Percentiles rank a stretch among this genome's conserved stretches.
phyloP scores from a whole-genome alignment of 2,113 vertebrate genomes.

The Leptosomus discolor region DNA sequence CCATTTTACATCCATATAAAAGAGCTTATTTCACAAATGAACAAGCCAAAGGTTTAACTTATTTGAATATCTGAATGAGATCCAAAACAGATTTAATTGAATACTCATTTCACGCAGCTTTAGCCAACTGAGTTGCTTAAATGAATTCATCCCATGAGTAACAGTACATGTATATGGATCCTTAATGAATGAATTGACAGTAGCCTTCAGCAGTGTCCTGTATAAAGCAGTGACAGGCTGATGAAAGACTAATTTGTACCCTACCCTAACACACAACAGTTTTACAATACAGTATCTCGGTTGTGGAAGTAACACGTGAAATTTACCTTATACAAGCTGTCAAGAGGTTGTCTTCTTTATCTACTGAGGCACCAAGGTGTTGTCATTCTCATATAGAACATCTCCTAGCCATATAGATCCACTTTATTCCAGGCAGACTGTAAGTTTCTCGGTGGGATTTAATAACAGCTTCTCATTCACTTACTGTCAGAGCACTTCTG shows the following conservation, averaged over 20 bases:
- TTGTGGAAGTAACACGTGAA: neutral
- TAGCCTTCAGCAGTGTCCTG: neutral
- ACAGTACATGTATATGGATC: neutral
- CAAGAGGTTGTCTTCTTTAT: neutral
- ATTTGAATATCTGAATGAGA: constrained; percentile 58
- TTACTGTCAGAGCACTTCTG: neutral
- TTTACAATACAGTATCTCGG: neutral
- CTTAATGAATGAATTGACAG: neutral
- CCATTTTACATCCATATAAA: constrained; percentile 47
- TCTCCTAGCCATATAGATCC: neutral
- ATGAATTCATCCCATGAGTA: constrained; percentile 5
- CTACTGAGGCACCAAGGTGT: neutral
- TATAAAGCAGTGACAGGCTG: neutral
- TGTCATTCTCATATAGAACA: neutral
- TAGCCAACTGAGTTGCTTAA: constrained; percentile 27
- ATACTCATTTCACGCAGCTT: constrained; percentile 16
- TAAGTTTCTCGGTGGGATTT: neutral
- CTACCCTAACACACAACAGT: neutral
- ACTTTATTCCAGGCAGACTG: neutral
- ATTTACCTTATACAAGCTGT: neutral
- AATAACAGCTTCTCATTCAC: neutral
- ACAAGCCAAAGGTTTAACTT: constrained; percentile 43
- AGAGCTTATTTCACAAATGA: constrained; percentile 65
- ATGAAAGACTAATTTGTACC: neutral
- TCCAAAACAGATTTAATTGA: constrained; percentile 38